phyloP scores from a whole-genome alignment of 2,888 invertebrate genomes.

The Chrysolina haemoptera region DNA sequence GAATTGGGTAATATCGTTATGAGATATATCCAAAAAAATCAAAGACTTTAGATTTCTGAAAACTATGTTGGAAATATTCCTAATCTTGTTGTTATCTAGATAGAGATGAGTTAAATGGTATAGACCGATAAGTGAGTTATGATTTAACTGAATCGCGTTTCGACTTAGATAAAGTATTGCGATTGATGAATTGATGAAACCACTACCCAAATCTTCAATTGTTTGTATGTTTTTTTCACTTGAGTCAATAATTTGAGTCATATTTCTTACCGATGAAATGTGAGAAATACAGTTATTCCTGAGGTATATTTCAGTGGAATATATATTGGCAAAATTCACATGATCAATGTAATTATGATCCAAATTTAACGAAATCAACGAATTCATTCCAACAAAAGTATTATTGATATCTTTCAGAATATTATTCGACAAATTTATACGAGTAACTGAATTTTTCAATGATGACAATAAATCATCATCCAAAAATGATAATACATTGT shows the following conservation, averaged over 20 bases:
- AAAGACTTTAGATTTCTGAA: constrained; percentile 23
- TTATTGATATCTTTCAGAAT: background rate
- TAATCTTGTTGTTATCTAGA: constrained; percentile 13
- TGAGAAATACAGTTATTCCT: background rate
- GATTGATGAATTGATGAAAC: constrained; percentile 2
- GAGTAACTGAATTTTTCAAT: background rate
- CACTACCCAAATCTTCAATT: constrained; percentile 1
- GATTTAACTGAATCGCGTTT: background rate
- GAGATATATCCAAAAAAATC: constrained; percentile 23
- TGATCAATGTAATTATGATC: background rate
- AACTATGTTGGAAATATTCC: background rate
- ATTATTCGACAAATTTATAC: background rate
- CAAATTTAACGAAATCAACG: background rate
- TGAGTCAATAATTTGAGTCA: background rate
- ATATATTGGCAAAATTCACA: background rate
- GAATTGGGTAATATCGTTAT: constrained; percentile 18
- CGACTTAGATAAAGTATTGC: background rate
- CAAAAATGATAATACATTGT: background rate
- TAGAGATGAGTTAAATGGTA: constrained; percentile 15
- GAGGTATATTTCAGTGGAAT: background rate
- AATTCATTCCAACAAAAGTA: background rate
- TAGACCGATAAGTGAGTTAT: background rate
- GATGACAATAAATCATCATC: background rate
- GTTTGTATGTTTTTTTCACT: background rate
- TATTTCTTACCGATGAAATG: background rate